A percentile compares a stretch with the other conserved stretches of the same genome.
Conservation (phyloP, 2,797 vertebrate genomes). For the Pelobates cultripes region DNA sequence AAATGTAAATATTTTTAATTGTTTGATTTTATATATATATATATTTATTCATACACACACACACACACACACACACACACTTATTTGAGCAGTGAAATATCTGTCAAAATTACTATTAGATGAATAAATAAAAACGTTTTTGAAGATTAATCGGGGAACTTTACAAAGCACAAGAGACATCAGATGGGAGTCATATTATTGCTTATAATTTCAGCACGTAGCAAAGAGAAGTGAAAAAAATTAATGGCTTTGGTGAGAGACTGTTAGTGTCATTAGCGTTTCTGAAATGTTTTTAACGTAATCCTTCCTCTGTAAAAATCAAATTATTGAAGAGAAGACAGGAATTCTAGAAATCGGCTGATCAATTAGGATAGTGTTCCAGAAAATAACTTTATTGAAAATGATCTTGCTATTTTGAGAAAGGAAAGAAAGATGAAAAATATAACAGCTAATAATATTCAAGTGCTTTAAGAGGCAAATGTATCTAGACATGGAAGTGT, state of each 20-base stretch:
- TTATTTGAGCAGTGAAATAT: background rate
- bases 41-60: no score
- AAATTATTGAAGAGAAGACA: conserved; percentile 37
- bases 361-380: conserved; percentile 46
- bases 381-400: conserved; percentile 40
- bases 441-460: conserved; percentile 14
- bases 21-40: no score
- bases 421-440: background rate
- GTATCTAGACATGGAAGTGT: conserved; percentile 65
- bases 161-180: conserved; percentile 27
- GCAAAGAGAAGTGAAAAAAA: conserved; percentile 21
- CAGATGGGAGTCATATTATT: conserved; percentile 31
- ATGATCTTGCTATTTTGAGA: conserved; percentile 28
- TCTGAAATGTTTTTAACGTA: conserved; percentile 39
- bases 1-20: no score
- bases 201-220: conserved; percentile 41
- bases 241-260: conserved; percentile 42
- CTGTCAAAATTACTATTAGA: conserved; percentile 31
- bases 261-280: conserved; percentile 38
- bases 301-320: conserved; percentile 39
- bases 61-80: no score
- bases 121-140: conserved; percentile 35
- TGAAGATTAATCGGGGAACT: conserved; percentile 28
- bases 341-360: conserved; percentile 30
- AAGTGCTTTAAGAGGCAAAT: conserved; percentile 64